Evolutionary conservation across 2,113 vertebrate species (phyloP), one percentile per base, ranked within the genome.

Genomic region (Murina feae): DNA sequence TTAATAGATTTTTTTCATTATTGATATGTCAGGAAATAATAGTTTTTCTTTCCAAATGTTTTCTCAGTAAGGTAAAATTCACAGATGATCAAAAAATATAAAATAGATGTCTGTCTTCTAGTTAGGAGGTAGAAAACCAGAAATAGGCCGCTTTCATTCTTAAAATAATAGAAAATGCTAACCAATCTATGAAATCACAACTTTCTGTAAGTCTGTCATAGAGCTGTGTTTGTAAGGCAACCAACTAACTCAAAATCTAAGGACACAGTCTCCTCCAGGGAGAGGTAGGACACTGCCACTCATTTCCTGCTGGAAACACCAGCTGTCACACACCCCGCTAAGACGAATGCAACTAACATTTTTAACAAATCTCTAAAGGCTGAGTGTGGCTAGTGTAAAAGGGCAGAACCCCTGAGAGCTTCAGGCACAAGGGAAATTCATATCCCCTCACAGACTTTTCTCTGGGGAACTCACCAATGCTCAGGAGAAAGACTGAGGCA

Each of bases 11-110:
- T 39, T 69, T 30, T 71, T 83, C 30, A 63, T 79, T 60, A 66
- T 37, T 78, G 39, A n/a, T 68, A 89, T 49, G 20, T 75, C 60
- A 97, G 20, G 37, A 94, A 96, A 93, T 9, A 90, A 51, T 8
- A 47, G 13, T 30, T 65, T 84, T 81, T 51, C 4, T 69, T 78
- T 80, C 13, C 9, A 91, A 39, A 84, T 65, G 12, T 95, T 87
- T 92, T 93, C 42, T 85, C n/a, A 51, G 35, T 63, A 39, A 84
- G 28, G 16, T 49, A 11, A 83, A 76, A 83, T 44, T 93, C 39
- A 81, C 28, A 42, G 37, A 55, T 65, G 63, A 92, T 86, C 23
- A 53, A 84, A 83, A 91, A 82, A 23, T 47, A 2, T 72, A 60
- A 90, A 94, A 66, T 51, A 20, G 23, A 84, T 11, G 10, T 53